Percentiles rank a stretch among this genome's conserved stretches.
These are phyloP conservation scores for Thomomys bottae DNA, from an alignment of 2,113 vertebrate species.

Conservation along the genomic window DNA sequence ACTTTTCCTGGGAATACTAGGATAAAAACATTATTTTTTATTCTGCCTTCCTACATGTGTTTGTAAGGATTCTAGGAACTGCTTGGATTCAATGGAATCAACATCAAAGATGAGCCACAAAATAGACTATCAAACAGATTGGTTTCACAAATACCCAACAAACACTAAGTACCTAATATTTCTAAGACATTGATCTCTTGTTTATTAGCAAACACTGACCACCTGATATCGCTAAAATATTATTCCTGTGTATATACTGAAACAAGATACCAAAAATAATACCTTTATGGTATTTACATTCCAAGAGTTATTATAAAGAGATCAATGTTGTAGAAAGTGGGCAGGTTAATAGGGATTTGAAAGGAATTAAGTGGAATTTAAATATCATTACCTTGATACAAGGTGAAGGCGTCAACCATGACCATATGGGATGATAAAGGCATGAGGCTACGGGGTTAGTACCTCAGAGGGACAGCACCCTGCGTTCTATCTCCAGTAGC, in stretches of 20 bases:
- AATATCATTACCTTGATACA: background rate
- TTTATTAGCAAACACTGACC: background rate
- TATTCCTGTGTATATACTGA: background rate
- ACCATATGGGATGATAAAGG: background rate
- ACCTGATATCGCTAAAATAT: slow-evolving; percentile 5
- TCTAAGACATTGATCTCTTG: slow-evolving; percentile 1
- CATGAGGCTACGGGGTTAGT: background rate
- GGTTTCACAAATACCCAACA: slow-evolving; percentile 27
- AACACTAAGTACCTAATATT: background rate
- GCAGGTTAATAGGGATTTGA: background rate
- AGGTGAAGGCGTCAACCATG: background rate
- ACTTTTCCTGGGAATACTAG: slow-evolving; percentile 35
- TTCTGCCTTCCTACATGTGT: too few relatives aligned
- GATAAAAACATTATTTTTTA: slow-evolving; percentile 45
- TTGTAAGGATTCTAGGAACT: slow-evolving; percentile 54
- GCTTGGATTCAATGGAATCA: background rate
- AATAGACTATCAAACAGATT: slow-evolving; percentile 19
- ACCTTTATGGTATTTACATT: background rate
- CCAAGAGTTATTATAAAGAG: slow-evolving; percentile 2
- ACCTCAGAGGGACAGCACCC: background rate
- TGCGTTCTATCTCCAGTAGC: too few relatives aligned
- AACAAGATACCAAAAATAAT: slow-evolving; percentile 39
- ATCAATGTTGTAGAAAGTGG: background rate
- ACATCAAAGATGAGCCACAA: slow-evolving; percentile 5
- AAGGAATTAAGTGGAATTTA: background rate